Evolutionary conservation across 2,113 vertebrate genomes (phyloP).

Genomic region (Hyaena hyaena): DNA sequence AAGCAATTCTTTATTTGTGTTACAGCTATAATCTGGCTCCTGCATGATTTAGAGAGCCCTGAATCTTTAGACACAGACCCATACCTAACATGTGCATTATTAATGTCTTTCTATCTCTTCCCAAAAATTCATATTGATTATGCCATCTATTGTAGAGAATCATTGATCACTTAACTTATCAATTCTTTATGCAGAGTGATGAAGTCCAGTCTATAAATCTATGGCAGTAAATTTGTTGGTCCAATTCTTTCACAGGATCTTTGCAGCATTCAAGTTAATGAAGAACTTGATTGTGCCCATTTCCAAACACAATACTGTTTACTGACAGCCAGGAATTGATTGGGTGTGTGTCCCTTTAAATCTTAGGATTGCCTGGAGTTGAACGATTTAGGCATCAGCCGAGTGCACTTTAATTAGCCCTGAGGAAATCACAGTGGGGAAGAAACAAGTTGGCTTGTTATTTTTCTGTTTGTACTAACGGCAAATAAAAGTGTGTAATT

Average conservation of each 20-base stretch:
- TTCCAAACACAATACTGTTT: background rate
- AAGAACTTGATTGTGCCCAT: background rate
- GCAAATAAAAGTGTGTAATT: conserved; percentile 82
- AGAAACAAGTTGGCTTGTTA: conserved; percentile 81
- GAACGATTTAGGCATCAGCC: conserved; percentile 64
- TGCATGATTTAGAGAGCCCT: conserved; percentile 56
- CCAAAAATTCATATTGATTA: conserved; percentile 61
- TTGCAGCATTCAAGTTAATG: background rate
- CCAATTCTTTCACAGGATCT: conserved; percentile 11
- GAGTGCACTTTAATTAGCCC: conserved; percentile 84
- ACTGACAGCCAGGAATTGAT: background rate
- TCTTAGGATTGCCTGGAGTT: conserved; percentile 54
- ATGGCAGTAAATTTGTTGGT: conserved; percentile 57
- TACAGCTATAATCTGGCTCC: background rate
- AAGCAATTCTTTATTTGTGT: conserved; percentile 42
- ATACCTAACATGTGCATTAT: conserved; percentile 70
- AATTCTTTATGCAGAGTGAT: conserved; percentile 74
- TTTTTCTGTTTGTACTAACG: conserved; percentile 78
- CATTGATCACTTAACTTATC: conserved; percentile 73
- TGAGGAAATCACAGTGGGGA: conserved; percentile 82
- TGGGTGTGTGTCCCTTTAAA: conserved; percentile 66
- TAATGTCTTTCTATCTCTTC: conserved; percentile 69
- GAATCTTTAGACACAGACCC: conserved; percentile 56
- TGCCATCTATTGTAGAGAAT: conserved; percentile 11
- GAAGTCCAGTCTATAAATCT: conserved; percentile 72